Evolutionary conservation across 2,888 invertebrate genomes (phyloP).

Genomic region (Aspidapion aeneum): DNA sequence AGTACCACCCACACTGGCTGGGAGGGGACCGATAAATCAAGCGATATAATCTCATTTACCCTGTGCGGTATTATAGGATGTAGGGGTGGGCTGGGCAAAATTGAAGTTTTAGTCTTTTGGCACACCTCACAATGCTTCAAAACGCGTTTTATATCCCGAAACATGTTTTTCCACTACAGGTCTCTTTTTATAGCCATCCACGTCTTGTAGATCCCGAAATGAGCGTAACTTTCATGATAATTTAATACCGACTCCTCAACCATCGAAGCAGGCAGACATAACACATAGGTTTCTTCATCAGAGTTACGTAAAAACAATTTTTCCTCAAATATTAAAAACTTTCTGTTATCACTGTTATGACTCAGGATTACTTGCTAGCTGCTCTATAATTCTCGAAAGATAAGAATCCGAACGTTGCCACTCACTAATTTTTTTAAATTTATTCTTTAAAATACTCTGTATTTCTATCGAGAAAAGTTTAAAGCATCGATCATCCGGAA

Average conservation of each 20-base stretch:
- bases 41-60: neutral
- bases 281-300: neutral
- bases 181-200: conserved; percentile 6
- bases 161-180: conserved; percentile 11
- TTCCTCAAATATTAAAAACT: neutral
- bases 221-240: neutral
- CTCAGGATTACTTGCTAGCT: too few species aligned
- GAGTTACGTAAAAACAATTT: neutral
- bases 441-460: too few species aligned
- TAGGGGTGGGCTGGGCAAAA: conserved; percentile 6
- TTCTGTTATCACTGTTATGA: too few species aligned
- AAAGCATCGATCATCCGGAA: too few species aligned
- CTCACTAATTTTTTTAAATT: too few species aligned
- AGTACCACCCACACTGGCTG: neutral
- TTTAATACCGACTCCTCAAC: neutral
- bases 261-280: neutral
- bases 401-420: too few species aligned
- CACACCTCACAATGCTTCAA: conserved; percentile 8
- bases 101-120: conserved; percentile 7
- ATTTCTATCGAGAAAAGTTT: too few species aligned
- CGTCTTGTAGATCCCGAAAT: conserved; percentile 11
- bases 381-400: too few species aligned
- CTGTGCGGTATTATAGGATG: neutral
- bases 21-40: neutral
- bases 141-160: neutral